phyloP scores from a whole-genome alignment of 2,113 vertebrate species.

The Xenopus laevis region DNA sequence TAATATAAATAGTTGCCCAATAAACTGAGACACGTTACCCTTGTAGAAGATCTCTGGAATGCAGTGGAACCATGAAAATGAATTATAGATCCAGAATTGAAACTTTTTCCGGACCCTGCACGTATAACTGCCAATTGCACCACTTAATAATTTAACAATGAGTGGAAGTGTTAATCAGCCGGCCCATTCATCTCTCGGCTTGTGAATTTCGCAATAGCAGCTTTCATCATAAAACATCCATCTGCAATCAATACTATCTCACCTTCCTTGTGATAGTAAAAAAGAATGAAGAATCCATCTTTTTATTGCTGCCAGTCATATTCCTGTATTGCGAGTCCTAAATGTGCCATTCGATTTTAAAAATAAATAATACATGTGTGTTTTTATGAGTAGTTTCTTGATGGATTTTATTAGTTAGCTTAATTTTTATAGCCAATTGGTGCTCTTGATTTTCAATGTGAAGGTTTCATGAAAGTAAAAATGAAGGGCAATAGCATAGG shows the following conservation, averaged over 20 bases:
- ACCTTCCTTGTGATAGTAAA: not conserved
- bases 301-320: not conserved
- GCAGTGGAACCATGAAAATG: too few relatives aligned
- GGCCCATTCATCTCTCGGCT: not conserved
- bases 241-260: slow-evolving; percentile 15
- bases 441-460: slow-evolving; percentile 2
- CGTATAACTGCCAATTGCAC: too few relatives aligned
- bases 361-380: not conserved
- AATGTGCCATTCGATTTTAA: slow-evolving; percentile 5
- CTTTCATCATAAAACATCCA: slow-evolving; percentile 5
- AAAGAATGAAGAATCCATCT: not conserved
- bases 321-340: not conserved
- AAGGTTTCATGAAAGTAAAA: slow-evolving; percentile 13
- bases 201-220: not conserved
- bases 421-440: not conserved
- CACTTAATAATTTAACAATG: slow-evolving; percentile 15
- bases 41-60: too few relatives aligned
- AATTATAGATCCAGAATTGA: too few relatives aligned
- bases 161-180: not conserved
- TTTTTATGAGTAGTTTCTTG: not conserved
- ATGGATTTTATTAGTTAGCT: slow-evolving; percentile 15
- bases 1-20: too few relatives aligned
- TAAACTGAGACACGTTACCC: too few relatives aligned
- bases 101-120: too few relatives aligned
- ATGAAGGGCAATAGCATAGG: not conserved